Conservation (phyloP, 2,113 vertebrate species). For the human region GRCh38 chr1:246226001-246226500, state of each 20-base stretch:
- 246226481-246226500: background rate
- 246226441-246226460: background rate
- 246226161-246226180: background rate
- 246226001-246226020: background rate
- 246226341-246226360: background rate
- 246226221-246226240: background rate
- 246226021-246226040: background rate
- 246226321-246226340: background rate
- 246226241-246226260: background rate
- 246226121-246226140: background rate
- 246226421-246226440: background rate
- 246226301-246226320: background rate
- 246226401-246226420: background rate
- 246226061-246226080: background rate
- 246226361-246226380: background rate
- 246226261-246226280: background rate
- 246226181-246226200: background rate
- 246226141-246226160: background rate
- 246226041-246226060: slow-evolving; percentile 1
- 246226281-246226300: background rate
- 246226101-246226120: background rate
- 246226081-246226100: background rate
- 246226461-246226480: background rate
- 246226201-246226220: background rate
- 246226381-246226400: background rate